Conservation (phyloP, 2,888 invertebrate genomes). For the Thecocarcelia acutangulata region DNA sequence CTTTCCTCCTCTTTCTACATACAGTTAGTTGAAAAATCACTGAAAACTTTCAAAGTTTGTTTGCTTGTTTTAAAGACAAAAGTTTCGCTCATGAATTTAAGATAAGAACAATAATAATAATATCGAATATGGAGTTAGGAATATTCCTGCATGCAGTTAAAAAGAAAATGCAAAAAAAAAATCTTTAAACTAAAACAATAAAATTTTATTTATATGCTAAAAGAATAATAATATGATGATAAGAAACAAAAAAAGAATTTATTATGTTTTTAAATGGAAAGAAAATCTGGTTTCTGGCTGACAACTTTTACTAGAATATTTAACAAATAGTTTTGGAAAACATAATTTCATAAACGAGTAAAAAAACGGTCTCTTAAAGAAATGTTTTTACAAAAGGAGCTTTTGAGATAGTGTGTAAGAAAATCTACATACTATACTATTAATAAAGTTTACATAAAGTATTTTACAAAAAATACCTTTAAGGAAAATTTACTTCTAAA, state of each 20-base stretch:
- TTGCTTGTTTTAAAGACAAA: conserved; percentile 65
- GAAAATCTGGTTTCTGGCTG: neutral
- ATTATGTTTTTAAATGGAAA: neutral
- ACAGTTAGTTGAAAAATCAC: conserved; percentile 40
- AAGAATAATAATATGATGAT: conserved; percentile 13
- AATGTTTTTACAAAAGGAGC: too few relatives aligned
- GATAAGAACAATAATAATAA: conserved; percentile 61
- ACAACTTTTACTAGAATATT: too few relatives aligned
- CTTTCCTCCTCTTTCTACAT: neutral
- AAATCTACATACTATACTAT: too few relatives aligned
- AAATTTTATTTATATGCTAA: conserved; percentile 48
- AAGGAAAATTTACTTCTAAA: too few relatives aligned
- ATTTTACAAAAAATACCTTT: too few relatives aligned
- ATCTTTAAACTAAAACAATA: conserved; percentile 53
- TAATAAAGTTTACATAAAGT: too few relatives aligned
- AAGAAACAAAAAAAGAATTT: neutral
- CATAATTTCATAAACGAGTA: too few relatives aligned
- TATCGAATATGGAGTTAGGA: conserved; percentile 37
- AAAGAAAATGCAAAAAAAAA: conserved; percentile 1
- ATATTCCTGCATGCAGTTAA: conserved; percentile 3
- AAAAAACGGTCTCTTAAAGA: too few relatives aligned
- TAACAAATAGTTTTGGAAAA: too few relatives aligned
- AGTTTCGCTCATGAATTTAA: conserved; percentile 67
- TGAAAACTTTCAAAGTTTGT: conserved; percentile 53
- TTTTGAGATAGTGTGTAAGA: too few relatives aligned